phyloP scores from a whole-genome alignment of 2,113 vertebrate species.

The Anguilla rostrata region DNA sequence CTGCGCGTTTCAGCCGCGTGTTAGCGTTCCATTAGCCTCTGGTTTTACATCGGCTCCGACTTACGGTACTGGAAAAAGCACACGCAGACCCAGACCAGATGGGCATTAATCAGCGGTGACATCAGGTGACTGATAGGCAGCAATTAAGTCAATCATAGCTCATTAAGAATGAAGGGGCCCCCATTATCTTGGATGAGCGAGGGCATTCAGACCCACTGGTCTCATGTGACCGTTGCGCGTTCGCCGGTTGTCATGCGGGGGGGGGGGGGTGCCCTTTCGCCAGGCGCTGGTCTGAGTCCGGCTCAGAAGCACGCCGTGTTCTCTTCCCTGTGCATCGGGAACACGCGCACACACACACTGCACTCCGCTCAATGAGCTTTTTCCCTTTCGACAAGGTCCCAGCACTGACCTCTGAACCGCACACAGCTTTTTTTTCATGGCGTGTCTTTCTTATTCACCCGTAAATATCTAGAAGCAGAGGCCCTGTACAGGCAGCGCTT shows the following conservation, averaged over 20 bases:
- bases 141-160: neutral
- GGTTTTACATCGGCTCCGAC: too few species aligned
- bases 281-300: neutral
- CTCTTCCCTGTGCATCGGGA: neutral
- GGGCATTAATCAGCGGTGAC: neutral
- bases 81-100: neutral
- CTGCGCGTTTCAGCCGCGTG: too few species aligned
- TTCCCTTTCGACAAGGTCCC: neutral
- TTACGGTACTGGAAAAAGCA: neutral
- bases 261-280: neutral
- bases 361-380: neutral
- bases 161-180: neutral
- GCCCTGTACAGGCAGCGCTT: neutral
- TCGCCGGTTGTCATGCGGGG: neutral
- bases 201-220: neutral
- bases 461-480: neutral
- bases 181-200: neutral
- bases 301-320: neutral
- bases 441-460: neutral
- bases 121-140: neutral
- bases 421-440: neutral
- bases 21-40: too few species aligned
- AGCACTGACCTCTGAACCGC: neutral
- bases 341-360: neutral
- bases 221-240: neutral